Evolutionary conservation across 2,797 vertebrate species (phyloP).

Genomic region (Chelmon rostratus): DNA sequence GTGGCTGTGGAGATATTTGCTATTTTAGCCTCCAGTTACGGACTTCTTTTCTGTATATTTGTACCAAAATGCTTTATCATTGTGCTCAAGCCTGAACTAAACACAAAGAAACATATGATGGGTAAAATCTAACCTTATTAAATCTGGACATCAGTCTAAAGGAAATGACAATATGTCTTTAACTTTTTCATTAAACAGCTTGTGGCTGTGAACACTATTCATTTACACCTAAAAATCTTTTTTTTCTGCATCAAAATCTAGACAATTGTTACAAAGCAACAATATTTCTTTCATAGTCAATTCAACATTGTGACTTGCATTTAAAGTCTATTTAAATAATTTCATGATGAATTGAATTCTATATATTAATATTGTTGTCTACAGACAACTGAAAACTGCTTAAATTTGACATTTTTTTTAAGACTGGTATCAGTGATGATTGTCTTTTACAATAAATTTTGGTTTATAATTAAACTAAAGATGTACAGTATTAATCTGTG

Average conservation of each 20-base stretch:
- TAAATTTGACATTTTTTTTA: no score
- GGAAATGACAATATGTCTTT: neutral
- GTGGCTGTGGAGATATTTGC: slow-evolving; percentile 86
- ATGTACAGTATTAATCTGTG: neutral
- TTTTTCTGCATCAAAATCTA: neutral
- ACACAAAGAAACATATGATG: slow-evolving; percentile 82
- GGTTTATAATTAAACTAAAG: neutral
- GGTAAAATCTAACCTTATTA: slow-evolving; percentile 35
- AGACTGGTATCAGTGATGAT: neutral
- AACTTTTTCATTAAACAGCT: neutral
- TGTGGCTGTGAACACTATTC: neutral
- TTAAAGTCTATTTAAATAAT: no score
- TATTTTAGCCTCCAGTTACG: slow-evolving; percentile 83
- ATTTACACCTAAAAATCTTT: neutral
- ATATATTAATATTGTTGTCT: no score
- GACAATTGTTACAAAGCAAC: neutral
- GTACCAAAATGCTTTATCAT: slow-evolving; percentile 83
- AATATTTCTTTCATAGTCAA: neutral
- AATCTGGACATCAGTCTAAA: neutral
- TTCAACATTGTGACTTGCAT: neutral
- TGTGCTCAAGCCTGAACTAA: slow-evolving; percentile 79
- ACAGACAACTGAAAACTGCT: no score
- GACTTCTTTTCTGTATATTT: slow-evolving; percentile 83
- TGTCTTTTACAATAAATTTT: neutral
- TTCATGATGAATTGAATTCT: no score